phyloP scores from a whole-genome alignment of 2,113 vertebrate genomes.

The Pristiophorus japonicus region DNA sequence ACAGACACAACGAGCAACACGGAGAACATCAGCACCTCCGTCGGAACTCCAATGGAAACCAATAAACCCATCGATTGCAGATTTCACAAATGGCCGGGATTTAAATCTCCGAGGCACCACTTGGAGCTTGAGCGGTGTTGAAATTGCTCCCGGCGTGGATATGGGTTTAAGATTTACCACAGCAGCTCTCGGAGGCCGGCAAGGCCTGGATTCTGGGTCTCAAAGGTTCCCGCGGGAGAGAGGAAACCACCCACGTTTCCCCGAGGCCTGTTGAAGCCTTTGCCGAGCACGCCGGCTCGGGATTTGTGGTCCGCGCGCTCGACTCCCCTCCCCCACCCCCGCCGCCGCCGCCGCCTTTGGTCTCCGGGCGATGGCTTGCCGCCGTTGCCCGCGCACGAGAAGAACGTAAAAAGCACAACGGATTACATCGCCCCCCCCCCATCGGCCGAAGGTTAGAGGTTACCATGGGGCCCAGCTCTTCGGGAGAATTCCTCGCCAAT shows the following conservation, averaged over 20 bases:
- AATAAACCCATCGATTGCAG: fast-evolving
- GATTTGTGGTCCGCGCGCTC: no score
- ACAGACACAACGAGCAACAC: not conserved
- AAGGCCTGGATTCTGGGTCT: not conserved
- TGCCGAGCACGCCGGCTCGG: no score
- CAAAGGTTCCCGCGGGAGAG: not conserved
- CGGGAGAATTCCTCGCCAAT: not conserved
- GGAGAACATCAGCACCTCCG: no score
- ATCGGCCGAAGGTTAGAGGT: not conserved
- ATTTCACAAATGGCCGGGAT: no score
- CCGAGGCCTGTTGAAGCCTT: not conserved
- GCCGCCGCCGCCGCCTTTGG: no score
- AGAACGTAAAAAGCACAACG: not conserved
- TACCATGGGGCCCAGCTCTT: not conserved
- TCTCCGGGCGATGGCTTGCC: no score
- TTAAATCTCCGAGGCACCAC: not conserved
- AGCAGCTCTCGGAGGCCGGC: not conserved
- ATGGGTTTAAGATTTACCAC: not conserved
- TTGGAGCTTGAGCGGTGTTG: not conserved
- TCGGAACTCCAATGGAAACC: not conserved
- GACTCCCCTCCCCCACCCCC: no score
- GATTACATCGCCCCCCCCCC: not conserved
- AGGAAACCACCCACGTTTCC: not conserved
- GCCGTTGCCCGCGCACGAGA: no score
- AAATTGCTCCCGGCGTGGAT: not conserved